These are phyloP conservation scores for Elysia crispata DNA, from an alignment of 2,888 invertebrate genomes.

Conservation along the genomic window DNA sequence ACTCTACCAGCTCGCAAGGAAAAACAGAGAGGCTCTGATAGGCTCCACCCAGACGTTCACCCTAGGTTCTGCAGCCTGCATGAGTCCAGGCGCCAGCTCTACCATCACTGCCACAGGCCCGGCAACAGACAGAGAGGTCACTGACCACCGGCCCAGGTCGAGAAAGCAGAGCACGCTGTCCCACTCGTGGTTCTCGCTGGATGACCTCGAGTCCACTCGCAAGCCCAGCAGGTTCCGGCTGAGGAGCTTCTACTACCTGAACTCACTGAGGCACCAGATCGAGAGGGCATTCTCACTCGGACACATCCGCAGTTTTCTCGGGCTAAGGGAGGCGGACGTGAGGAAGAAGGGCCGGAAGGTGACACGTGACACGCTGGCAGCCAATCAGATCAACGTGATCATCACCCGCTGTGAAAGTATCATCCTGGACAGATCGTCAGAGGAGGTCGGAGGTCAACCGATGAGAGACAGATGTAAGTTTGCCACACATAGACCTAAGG, in stretches of 20 bases:
- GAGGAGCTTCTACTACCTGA: conserved; percentile 28
- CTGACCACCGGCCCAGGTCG: no score
- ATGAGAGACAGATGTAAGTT: conserved; percentile 40
- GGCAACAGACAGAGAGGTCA: no score
- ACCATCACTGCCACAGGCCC: no score
- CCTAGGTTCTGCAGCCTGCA: no score
- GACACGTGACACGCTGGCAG: conserved; percentile 26
- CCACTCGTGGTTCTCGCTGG: conserved; percentile 45
- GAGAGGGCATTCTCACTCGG: conserved; percentile 36
- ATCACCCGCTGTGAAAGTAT: conserved; percentile 48
- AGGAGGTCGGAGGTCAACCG: conserved; percentile 36
- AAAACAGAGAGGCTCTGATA: no score
- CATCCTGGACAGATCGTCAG: conserved; percentile 32
- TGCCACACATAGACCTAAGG: no score
- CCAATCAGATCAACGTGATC: conserved; percentile 47
- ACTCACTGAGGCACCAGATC: conserved; percentile 31
- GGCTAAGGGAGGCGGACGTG: not conserved
- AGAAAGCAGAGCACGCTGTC: not conserved
- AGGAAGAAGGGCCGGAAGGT: not conserved
- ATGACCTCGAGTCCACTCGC: conserved; percentile 28
- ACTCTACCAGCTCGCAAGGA: no score
- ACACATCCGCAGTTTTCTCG: conserved; percentile 40
- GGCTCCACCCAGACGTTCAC: no score
- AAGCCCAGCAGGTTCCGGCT: not conserved
- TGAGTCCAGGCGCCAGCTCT: no score